Percentiles rank a stretch among this genome's conserved stretches.
Conservation (phyloP, 2,797 vertebrate genomes). For the Channallabes apus region DNA sequence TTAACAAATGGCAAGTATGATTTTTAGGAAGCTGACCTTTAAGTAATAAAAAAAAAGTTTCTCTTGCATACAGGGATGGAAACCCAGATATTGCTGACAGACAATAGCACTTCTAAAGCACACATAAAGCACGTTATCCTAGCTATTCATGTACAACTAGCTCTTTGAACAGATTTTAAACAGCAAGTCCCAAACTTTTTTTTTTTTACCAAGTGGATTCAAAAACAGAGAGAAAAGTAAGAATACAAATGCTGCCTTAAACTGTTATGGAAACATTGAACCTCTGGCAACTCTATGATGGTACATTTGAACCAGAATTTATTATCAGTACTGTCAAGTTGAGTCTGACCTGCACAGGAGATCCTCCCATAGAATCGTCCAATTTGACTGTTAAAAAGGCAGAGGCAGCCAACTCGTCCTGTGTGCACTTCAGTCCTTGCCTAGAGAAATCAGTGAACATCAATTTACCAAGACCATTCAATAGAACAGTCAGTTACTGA, state of each 20-base stretch:
- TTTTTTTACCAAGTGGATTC: neutral
- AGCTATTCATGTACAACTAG: neutral
- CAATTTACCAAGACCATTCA: neutral
- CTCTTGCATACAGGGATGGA: neutral
- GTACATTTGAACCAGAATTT: neutral
- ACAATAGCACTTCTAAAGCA: neutral
- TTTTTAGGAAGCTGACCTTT: neutral
- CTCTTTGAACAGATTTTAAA: neutral
- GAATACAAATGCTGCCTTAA: neutral
- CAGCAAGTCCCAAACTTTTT: neutral
- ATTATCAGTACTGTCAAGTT: neutral
- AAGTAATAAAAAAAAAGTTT: neutral
- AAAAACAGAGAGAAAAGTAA: neutral
- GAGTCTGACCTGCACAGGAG: slow-evolving; percentile 71
- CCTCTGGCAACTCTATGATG: neutral
- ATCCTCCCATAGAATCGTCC: slow-evolving; percentile 71
- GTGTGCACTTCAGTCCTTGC: slow-evolving; percentile 72
- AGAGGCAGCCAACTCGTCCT: slow-evolving; percentile 70
- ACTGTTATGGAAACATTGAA: neutral
- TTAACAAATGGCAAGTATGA: neutral
- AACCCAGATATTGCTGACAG: neutral
- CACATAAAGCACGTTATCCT: neutral
- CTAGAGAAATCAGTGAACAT: slow-evolving; percentile 58
- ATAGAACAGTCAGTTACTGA: neutral
- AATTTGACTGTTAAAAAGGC: slow-evolving; percentile 70